Evolutionary conservation across 1,140 invertebrate genomes (phyloP), one percentile per base, ranked within the genome.

Genomic region (Zaprionus davidi): DNA sequence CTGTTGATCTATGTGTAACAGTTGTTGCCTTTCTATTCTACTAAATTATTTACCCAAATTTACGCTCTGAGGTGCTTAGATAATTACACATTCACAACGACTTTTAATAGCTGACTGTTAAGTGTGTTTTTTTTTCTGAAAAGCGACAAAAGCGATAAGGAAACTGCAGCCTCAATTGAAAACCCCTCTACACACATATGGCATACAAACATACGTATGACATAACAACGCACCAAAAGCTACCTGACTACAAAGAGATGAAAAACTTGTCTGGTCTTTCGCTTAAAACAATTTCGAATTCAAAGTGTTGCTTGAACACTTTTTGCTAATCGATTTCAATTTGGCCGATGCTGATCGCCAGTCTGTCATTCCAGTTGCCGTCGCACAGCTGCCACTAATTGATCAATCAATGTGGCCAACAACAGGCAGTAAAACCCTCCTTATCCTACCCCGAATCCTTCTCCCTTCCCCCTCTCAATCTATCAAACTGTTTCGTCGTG

Each of bases 341-440:
- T 38, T 62, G 24, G 49, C 36, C 63, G 11, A 41, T 51, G 49
- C n/a, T 22, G 28, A 22, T n/a, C 17, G 59, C 12, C 24, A 34
- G 38, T 38, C 59, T 26, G 22, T 31, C 56, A 63, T 79, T 69
- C 69, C 76, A 80, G 71, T 82, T 75, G 49, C 55, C 49, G 68
- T 82, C 78, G 82, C 36, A 59, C 22, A 49, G 31, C 31, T 72
- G 76, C 53, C 62, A 46, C 62, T 66, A 81, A 81, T 85, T 85
- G 74, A 81, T 85, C 78, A 81, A 85, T 84, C 78, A 68, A 58
- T 62, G 28, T 11, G 20, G 28, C 51, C 38, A 26, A 34, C 31
- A 34, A 22, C 57, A 24, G n/a, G 2, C 57, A 26, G 57, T 59
- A 41, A 28, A 49, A 51, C 66, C 51, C 46, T 15, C 41, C 12